Percentiles rank a stretch among this genome's conserved stretches.
phyloP scores from a whole-genome alignment of 1,140 invertebrate species.

The Subanguina moxae region DNA sequence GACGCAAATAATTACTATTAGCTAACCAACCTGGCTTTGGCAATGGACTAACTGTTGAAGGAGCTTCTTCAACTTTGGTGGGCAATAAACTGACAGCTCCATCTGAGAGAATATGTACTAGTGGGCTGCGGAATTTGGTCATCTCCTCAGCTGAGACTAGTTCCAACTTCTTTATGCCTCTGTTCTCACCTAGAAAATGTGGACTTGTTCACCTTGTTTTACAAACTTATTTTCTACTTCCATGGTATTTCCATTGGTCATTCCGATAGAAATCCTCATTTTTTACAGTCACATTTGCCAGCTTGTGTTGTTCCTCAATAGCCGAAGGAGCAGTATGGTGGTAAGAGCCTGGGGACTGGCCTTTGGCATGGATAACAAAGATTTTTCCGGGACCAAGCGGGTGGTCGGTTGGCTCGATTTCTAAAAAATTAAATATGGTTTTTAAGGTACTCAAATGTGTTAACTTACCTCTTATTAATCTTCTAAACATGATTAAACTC shows the following conservation, averaged over 20 bases:
- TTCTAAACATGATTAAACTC: conserved; percentile 44
- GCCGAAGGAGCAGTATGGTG: conserved; percentile 28
- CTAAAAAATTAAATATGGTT: too few relatives aligned
- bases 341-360: conserved; percentile 26
- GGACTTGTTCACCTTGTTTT: not conserved
- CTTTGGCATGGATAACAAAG: conserved; percentile 42
- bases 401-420: conserved; percentile 47
- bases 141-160: conserved; percentile 23
- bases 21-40: not conserved
- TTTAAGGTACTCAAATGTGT: not conserved
- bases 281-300: not conserved
- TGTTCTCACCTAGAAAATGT: conserved; percentile 3
- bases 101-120: conserved; percentile 16
- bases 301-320: conserved; percentile 17
- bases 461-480: conserved; percentile 33
- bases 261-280: conserved; percentile 29
- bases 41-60: not conserved
- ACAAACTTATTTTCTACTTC: conserved; percentile 16
- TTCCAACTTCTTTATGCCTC: conserved; percentile 16
- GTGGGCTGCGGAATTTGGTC: conserved; percentile 13
- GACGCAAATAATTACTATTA: not conserved
- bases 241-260: conserved; percentile 42
- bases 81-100: not conserved
- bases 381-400: conserved; percentile 43
- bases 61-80: not conserved